Evolutionary conservation across 2,797 vertebrate species (phyloP), one percentile per base, ranked within the genome.

Genomic region (Enteromius paludinosus): DNA sequence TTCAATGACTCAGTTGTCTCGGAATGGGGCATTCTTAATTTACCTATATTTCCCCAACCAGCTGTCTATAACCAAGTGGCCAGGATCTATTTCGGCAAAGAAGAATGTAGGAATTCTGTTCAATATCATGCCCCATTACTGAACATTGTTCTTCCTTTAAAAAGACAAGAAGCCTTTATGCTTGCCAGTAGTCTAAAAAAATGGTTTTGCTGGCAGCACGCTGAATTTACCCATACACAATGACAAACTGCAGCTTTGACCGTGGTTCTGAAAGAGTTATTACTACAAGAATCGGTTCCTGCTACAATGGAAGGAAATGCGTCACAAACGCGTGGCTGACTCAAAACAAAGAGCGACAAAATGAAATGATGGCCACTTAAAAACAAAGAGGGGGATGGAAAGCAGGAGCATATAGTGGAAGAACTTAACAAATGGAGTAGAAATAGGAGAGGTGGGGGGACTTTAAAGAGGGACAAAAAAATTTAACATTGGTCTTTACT

Each of bases 221-320:
- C 25, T 47, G 66, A 17, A 41, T 75, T 49, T 79, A 69, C 52
- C 66, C 74, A 56, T 3, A n/a, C 5, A 80, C 72, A 78, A 54
- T n/a, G 35, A 77, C n/a, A 52, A 6, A 28, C 14, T 25, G 66
- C 11, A 30, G 68, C 61, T 85, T 83, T 79, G 83, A 84, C 75
- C 69, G 47, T 41, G 65, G 81, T 83, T 86, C 71, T 71, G 72
- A 76, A 75, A 84, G 71, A 62, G 71, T 73, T 72, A 92, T 88
- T 85, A 87, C 83, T 76, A 85, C 87, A 86, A 66, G 73, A 85
- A 87, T 87, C 87, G 88, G 91, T 93, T 94, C 91, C 93, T 93
- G 93, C 90, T 89, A 93, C 93, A 94, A 94, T 95, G 94, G 93
- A 93, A 94, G 95, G 94, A 95, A 95, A 92, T 94, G 93, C 93